Percentiles rank a stretch among this genome's conserved stretches.
Conservation (phyloP, 2,797 vertebrate species). For the Emys orbicularis region DNA sequence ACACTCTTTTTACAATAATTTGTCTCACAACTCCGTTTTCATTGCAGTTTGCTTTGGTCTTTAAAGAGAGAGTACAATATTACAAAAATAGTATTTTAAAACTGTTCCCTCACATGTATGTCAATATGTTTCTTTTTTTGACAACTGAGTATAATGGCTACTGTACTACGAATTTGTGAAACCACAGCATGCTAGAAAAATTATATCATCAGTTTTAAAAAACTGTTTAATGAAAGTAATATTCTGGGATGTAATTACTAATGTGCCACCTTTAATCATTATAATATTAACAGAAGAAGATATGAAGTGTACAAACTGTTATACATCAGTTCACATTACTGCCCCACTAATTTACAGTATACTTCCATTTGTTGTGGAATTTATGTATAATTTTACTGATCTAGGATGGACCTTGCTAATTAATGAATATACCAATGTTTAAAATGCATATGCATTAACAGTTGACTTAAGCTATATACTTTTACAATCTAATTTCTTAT, state of each 20-base stretch:
- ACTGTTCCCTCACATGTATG: not conserved
- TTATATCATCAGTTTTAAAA: not conserved
- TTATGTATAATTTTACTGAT: not conserved
- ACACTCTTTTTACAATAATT: not conserved
- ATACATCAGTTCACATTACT: not conserved
- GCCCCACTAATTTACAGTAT: not conserved
- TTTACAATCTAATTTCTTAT: not conserved
- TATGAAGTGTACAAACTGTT: not conserved
- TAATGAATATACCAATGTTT: not conserved
- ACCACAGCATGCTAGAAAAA: not conserved
- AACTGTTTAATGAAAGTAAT: not conserved
- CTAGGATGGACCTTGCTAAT: not conserved
- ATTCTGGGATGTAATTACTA: not conserved
- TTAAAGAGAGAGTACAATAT: not conserved
- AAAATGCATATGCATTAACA: not conserved
- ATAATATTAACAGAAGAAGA: not conserved
- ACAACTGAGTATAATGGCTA: accelerated
- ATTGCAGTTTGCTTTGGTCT: not conserved
- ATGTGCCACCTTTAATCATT: not conserved
- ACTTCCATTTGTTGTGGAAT: not conserved
- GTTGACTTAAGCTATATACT: not conserved
- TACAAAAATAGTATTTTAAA: not conserved
- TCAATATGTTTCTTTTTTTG: not conserved
- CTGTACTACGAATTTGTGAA: not conserved
- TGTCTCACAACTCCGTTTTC: not conserved